phyloP scores from a whole-genome alignment of 2,797 vertebrate genomes.

The Streptopelia turtur region DNA sequence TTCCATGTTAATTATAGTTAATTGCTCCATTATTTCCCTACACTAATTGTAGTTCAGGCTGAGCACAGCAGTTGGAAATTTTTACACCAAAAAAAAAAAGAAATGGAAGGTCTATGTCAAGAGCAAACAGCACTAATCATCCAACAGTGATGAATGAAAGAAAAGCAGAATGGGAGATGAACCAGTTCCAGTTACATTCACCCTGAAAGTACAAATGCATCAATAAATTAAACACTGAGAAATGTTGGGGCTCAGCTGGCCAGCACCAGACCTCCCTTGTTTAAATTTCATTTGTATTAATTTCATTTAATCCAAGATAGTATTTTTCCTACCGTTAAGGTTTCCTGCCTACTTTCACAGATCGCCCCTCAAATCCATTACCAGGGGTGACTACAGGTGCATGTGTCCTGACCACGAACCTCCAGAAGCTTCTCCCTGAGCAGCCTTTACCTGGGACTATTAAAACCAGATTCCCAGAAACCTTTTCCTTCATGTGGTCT shows the following conservation, averaged over 20 bases:
- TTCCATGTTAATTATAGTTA: neutral
- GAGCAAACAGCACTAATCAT: neutral
- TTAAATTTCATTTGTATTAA: conserved; percentile 54
- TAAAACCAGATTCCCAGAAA: neutral
- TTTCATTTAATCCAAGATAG: neutral
- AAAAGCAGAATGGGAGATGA: neutral
- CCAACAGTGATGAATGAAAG: neutral
- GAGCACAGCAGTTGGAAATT: conserved; percentile 1
- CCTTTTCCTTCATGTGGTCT: neutral
- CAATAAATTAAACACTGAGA: neutral
- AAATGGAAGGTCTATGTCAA: neutral
- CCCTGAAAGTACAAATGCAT: conserved; percentile 14
- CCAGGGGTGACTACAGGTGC: neutral
- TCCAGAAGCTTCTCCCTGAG: neutral
- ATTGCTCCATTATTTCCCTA: neutral
- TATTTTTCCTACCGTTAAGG: neutral
- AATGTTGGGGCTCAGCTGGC: neutral
- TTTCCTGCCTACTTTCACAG: conserved; percentile 46
- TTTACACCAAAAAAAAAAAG: neutral
- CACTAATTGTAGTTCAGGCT: neutral
- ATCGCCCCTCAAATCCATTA: conserved; percentile 39
- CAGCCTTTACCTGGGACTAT: neutral
- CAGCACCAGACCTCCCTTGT: neutral
- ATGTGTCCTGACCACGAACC: neutral
- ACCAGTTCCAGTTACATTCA: neutral